phyloP scores from a whole-genome alignment of 2,797 vertebrate species.

The Apogon talboti region DNA sequence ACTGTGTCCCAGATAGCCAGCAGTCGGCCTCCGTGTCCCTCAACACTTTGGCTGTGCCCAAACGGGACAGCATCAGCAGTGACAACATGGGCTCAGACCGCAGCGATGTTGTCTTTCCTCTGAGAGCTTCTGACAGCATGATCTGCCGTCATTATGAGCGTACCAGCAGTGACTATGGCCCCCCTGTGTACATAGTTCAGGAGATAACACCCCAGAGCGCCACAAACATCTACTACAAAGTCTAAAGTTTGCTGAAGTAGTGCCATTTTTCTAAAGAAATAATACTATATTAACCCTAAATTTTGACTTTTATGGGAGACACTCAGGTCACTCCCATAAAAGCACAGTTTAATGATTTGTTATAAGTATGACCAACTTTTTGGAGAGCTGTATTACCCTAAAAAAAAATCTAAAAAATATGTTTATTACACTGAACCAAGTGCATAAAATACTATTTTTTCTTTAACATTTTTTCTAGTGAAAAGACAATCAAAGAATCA shows the following conservation, averaged over 20 bases:
- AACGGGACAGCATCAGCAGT: slow-evolving; percentile 85
- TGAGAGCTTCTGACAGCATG: slow-evolving; percentile 92
- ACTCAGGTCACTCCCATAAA: not conserved
- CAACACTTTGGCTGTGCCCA: slow-evolving; percentile 92
- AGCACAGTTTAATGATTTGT: not conserved
- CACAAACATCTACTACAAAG: slow-evolving; percentile 93
- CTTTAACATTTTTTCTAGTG: not conserved
- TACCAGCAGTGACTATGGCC: slow-evolving; percentile 94
- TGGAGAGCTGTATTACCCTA: slow-evolving; percentile 5
- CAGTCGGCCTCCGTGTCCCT: slow-evolving; percentile 91
- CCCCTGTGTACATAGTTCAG: slow-evolving; percentile 98
- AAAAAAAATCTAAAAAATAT: not conserved
- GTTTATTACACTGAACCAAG: not conserved
- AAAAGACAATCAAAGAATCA: slow-evolving; percentile 38
- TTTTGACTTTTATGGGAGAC: not conserved
- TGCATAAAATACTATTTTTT: slow-evolving; percentile 19
- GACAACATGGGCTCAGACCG: slow-evolving; percentile 95
- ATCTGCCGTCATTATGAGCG: slow-evolving; percentile 97
- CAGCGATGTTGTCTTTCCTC: slow-evolving; percentile 94
- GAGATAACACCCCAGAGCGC: slow-evolving; percentile 96
- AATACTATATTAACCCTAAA: not conserved
- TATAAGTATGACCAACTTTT: not conserved
- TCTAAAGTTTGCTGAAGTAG: slow-evolving; percentile 78
- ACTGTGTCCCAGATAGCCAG: slow-evolving; percentile 88
- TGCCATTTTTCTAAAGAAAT: slow-evolving; percentile 1